These are phyloP conservation scores for Tholera decimalis DNA, from an alignment of 2,888 invertebrate genomes.

Conservation along the genomic window DNA sequence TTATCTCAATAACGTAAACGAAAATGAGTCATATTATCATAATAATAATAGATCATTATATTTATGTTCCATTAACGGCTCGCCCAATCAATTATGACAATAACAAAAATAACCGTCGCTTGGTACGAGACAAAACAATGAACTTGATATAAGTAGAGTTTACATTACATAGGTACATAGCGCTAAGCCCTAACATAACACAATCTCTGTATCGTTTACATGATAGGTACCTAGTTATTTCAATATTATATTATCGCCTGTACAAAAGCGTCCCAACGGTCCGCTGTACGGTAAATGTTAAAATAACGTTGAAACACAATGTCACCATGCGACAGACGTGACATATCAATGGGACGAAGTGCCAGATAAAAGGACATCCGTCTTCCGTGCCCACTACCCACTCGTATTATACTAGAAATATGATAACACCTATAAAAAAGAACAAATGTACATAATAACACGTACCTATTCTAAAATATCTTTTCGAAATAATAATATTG, in stretches of 20 bases:
- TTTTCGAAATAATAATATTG: too few species aligned
- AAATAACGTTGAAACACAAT: conserved; percentile 73
- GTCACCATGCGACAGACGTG: conserved; percentile 76
- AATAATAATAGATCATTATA: conserved; percentile 57
- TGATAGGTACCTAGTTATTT: conserved; percentile 46
- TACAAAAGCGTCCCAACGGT: conserved; percentile 63
- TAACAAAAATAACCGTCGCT: conserved; percentile 69
- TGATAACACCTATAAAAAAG: conserved; percentile 44
- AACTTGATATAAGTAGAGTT: conserved; percentile 67
- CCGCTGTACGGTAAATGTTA: conserved; percentile 72
- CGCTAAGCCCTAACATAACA: conserved; percentile 64
- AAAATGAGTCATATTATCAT: conserved; percentile 51
- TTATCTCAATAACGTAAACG: conserved; percentile 41
- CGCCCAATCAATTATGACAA: conserved; percentile 69
- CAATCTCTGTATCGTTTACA: conserved; percentile 52
- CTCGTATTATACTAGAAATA: conserved; percentile 63
- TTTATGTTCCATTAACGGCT: conserved; percentile 65
- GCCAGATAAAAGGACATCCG: conserved; percentile 80
- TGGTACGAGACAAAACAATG: conserved; percentile 74
- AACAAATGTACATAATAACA: conserved; percentile 31
- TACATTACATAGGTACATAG: conserved; percentile 60
- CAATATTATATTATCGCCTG: conserved; percentile 57
- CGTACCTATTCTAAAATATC: background rate
- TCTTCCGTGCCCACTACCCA: conserved; percentile 65
- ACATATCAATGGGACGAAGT: conserved; percentile 80